These are phyloP conservation scores for Siphlonurus alternatus DNA, from an alignment of 2,888 invertebrate genomes.

Conservation along the genomic window DNA sequence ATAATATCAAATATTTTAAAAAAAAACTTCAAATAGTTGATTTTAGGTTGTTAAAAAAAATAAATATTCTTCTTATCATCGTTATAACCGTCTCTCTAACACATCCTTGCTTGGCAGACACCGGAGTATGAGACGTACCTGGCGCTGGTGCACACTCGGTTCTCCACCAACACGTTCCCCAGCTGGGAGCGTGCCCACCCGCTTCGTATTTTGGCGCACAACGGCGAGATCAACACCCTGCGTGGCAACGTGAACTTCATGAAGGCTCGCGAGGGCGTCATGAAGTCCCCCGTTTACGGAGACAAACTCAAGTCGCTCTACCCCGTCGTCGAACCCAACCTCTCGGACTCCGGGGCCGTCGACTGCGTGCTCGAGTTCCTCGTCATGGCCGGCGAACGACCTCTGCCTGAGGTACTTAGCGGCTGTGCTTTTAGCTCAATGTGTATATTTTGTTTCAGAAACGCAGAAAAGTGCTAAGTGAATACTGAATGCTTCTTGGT, in stretches of 20 bases:
- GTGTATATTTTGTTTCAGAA: not conserved
- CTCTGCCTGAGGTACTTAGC: conserved; percentile 58
- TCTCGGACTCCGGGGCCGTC: conserved; percentile 94
- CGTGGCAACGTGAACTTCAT: conserved; percentile 96
- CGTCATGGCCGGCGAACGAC: conserved; percentile 77
- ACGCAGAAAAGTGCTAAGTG: too few species aligned
- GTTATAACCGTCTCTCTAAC: too few species aligned
- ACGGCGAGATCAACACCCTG: conserved; percentile 98
- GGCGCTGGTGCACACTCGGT: conserved; percentile 92
- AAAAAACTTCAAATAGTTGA: too few species aligned
- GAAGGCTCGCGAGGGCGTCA: conserved; percentile 96
- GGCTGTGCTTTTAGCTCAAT: conserved; percentile 1
- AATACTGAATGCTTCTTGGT: too few species aligned
- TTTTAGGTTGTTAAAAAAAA: too few species aligned
- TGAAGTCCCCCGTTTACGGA: conserved; percentile 74
- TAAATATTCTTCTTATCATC: too few species aligned
- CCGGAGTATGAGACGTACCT: conserved; percentile 83
- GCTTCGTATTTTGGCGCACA: conserved; percentile 85
- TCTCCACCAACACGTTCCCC: conserved; percentile 98
- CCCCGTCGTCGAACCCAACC: conserved; percentile 93
- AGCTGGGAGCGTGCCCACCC: conserved; percentile 99
- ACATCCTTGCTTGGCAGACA: too few species aligned
- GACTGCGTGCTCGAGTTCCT: conserved; percentile 98
- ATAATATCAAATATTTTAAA: too few species aligned
- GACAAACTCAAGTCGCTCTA: conserved; percentile 74